phyloP scores from a whole-genome alignment of 1,140 invertebrate genomes.

The Palaemon carinicauda region DNA sequence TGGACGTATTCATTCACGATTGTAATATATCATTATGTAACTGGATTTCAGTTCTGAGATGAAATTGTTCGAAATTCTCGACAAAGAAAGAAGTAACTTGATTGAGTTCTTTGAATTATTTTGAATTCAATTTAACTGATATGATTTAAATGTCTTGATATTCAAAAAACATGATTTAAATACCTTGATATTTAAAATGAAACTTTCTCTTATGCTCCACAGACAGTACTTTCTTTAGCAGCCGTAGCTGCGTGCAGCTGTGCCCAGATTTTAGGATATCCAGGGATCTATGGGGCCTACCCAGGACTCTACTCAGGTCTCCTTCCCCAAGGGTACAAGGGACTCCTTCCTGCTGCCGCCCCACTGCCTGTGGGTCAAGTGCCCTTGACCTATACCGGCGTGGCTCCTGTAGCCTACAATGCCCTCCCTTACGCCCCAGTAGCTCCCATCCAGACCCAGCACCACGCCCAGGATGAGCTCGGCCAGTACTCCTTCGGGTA shows the following conservation, averaged over 20 bases:
- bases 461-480: conserved; percentile 30
- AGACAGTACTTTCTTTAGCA: conserved; percentile 20
- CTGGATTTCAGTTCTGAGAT: too few species aligned
- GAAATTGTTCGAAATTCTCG: too few species aligned
- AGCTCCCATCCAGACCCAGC: conserved; percentile 26
- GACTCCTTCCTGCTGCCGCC: too few species aligned
- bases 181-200: too few species aligned
- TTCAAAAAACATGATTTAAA: too few species aligned
- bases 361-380: neutral
- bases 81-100: too few species aligned
- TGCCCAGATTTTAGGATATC: conserved; percentile 22
- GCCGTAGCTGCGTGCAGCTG: conserved; percentile 1
- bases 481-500: conserved; percentile 46
- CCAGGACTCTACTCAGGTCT: neutral
- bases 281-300: neutral
- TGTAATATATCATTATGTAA: too few species aligned
- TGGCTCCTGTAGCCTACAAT: neutral
- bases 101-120: too few species aligned
- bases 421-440: neutral
- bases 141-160: too few species aligned
- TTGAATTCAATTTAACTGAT: too few species aligned
- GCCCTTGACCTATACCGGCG: neutral
- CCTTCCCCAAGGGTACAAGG: neutral
- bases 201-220: neutral
- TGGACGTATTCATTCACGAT: too few species aligned